Evolutionary conservation across 2,888 invertebrate species (phyloP).

Genomic region (Tenthredo scrophulariae): DNA sequence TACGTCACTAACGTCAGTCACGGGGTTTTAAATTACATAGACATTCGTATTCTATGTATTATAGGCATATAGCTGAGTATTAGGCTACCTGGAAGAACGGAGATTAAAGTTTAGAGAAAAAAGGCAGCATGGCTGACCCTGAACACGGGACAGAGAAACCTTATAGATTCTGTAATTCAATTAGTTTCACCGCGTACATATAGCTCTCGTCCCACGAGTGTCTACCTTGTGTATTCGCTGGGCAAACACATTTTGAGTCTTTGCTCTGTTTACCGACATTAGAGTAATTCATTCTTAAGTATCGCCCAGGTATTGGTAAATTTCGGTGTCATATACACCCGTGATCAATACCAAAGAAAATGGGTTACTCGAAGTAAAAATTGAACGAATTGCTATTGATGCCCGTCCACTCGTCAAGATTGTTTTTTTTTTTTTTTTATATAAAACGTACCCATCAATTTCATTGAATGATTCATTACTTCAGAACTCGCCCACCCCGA

Average conservation of each 20-base stretch:
- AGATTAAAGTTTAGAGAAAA: slow-evolving; percentile 34
- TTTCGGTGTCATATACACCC: neutral
- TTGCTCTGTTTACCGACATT: neutral
- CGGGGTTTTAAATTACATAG: slow-evolving; percentile 5
- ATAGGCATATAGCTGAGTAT: neutral
- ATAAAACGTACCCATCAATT: neutral
- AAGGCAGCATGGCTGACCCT: slow-evolving; percentile 45
- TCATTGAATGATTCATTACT: slow-evolving; percentile 1
- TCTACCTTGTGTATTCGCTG: slow-evolving; percentile 2
- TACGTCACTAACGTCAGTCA: neutral
- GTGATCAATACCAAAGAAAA: neutral
- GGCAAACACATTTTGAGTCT: slow-evolving; percentile 18
- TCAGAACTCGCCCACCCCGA: neutral
- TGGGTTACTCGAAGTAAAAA: neutral
- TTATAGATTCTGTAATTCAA: slow-evolving; percentile 41
- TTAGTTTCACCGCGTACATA: slow-evolving; percentile 43
- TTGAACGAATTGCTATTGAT: neutral
- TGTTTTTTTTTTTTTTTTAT: neutral
- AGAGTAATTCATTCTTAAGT: neutral
- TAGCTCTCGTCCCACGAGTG: slow-evolving; percentile 24
- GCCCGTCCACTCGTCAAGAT: neutral
- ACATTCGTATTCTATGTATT: neutral
- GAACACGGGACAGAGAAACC: slow-evolving; percentile 34
- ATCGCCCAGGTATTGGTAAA: neutral
- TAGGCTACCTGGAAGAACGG: neutral